Conservation (phyloP, 37 sponge, comb jelly and placozoan species). For the Aplysina aerophoba region DNA sequence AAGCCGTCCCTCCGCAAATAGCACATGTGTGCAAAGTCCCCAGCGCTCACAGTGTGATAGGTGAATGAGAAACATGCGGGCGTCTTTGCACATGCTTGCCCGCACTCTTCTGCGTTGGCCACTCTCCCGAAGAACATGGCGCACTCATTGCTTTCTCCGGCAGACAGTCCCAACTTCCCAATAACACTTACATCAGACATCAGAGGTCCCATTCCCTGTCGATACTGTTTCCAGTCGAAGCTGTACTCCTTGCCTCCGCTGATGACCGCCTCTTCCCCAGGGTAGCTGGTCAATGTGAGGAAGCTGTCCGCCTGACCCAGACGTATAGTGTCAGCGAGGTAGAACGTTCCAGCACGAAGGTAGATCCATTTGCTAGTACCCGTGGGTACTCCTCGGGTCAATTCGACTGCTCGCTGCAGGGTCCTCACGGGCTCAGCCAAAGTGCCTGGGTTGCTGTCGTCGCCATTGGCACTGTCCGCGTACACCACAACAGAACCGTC, state of each 20-base stretch:
- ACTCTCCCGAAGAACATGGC: not conserved
- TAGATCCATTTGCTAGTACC: constrained; percentile 22
- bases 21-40: constrained; percentile 2
- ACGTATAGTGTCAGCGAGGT: constrained; percentile 43
- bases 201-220: not conserved
- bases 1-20: constrained; percentile 7
- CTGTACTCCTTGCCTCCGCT: constrained; percentile 58
- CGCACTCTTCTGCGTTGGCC: not conserved
- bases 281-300: constrained; percentile 36
- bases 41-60: not conserved
- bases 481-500: constrained; percentile 13
- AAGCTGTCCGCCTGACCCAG: constrained; percentile 56
- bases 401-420: constrained; percentile 34
- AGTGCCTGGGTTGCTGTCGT: constrained; percentile 62
- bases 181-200: not conserved
- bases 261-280: constrained; percentile 34
- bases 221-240: constrained; percentile 41
- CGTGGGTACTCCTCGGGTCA: not conserved
- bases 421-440: constrained; percentile 43
- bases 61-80: constrained; percentile 2
- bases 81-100: not conserved
- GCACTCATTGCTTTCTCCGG: not conserved
- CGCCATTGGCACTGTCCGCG: constrained; percentile 51
- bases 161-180: not conserved
- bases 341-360: constrained; percentile 55